These are phyloP conservation scores for Mythimna ferrago DNA, from an alignment of 2,888 invertebrate species.

Conservation along the genomic window DNA sequence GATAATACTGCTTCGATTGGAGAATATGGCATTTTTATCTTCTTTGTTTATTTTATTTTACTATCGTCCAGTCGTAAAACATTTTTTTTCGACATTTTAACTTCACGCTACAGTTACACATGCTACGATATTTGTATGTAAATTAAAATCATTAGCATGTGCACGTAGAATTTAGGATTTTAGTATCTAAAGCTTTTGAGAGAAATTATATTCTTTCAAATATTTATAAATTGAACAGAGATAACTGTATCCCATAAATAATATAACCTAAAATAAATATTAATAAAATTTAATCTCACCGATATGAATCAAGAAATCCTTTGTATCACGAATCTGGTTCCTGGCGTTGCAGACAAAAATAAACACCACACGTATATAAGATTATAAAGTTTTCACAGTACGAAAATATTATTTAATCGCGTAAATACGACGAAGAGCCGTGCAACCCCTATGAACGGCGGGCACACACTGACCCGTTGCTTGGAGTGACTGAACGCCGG, in stretches of 20 bases:
- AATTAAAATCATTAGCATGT: background rate
- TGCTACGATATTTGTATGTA: background rate
- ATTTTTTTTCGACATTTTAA: background rate
- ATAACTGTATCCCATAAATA: background rate
- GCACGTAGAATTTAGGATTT: background rate
- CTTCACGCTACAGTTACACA: background rate
- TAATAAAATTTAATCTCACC: constrained; percentile 60
- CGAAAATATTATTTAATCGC: constrained; percentile 68
- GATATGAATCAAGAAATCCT: constrained; percentile 64
- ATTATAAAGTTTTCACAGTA: constrained; percentile 59
- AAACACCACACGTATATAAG: constrained; percentile 70
- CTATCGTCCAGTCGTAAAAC: constrained; percentile 12
- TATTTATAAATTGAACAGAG: background rate
- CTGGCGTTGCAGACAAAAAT: constrained; percentile 60
- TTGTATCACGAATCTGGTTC: constrained; percentile 58
- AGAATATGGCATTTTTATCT: constrained; percentile 37
- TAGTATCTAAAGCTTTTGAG: background rate
- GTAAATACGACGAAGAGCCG: constrained; percentile 67
- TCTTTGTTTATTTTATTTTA: constrained; percentile 6
- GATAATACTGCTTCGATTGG: constrained; percentile 23
- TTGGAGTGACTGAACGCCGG: constrained; percentile 49
- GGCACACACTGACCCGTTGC: constrained; percentile 75
- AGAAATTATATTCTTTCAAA: background rate
- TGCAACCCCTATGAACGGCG: constrained; percentile 73
- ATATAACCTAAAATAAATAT: background rate